A percentile compares a stretch with the other conserved stretches of the same genome.
Evolutionary conservation across 2,113 vertebrate genomes (phyloP).

Genomic region (Rhinoderma darwinii): DNA sequence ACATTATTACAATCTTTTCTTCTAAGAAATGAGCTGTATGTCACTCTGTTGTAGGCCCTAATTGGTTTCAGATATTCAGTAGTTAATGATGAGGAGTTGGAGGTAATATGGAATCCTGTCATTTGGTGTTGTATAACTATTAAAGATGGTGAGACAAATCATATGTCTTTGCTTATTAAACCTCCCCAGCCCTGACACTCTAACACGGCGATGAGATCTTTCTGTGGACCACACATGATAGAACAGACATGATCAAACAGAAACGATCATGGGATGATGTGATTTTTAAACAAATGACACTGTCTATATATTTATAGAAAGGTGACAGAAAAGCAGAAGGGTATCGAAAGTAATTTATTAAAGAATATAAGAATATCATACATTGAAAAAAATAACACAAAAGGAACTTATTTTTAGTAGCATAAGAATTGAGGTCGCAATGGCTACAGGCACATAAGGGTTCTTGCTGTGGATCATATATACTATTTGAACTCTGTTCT

Average conservation of each 20-base stretch:
- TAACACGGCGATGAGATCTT: constrained; percentile 20
- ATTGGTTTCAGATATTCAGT: constrained; percentile 44
- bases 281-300: neutral
- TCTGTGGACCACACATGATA: constrained; percentile 24
- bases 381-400: neutral
- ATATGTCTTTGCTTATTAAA: constrained; percentile 44
- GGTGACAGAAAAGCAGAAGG: neutral
- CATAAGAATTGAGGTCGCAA: neutral
- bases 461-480: neutral
- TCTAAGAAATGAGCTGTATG: constrained; percentile 6
- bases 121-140: constrained; percentile 35
- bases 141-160: constrained; percentile 43
- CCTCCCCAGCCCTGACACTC: constrained; percentile 41
- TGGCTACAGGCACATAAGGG: neutral
- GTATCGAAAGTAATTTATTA: neutral
- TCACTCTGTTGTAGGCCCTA: constrained; percentile 29
- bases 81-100: constrained; percentile 46
- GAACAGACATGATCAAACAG: constrained; percentile 28
- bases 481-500: neutral
- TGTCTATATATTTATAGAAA: constrained; percentile 12
- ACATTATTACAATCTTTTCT: constrained; percentile 5
- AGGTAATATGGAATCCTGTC: constrained; percentile 45
- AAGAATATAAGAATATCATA: neutral
- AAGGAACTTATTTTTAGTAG: neutral
- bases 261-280: constrained; percentile 1